Conservation (phyloP, 1,140 invertebrate genomes). For the Mesaphorura yosii region DNA sequence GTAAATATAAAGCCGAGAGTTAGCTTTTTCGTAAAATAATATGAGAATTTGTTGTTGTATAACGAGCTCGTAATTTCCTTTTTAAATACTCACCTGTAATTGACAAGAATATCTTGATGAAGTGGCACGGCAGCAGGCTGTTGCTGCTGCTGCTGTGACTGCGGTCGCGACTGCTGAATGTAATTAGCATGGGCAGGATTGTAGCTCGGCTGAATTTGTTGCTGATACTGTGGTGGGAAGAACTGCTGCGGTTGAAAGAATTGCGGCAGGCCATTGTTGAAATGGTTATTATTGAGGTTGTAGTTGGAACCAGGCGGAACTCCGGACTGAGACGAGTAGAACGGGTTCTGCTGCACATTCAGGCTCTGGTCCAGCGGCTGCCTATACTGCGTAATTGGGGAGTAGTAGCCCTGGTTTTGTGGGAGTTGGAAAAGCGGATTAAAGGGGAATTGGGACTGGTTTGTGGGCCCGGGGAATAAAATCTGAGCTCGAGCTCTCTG, state of each 20-base stretch:
- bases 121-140: constrained; percentile 15
- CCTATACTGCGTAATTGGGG: constrained; percentile 27
- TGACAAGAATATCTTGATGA: constrained; percentile 20
- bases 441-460: neutral
- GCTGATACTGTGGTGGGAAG: constrained; percentile 2
- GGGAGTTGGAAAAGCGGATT: constrained; percentile 1
- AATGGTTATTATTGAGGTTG: constrained; percentile 5
- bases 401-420: constrained; percentile 23
- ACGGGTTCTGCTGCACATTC: constrained; percentile 12
- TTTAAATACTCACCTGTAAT: constrained; percentile 24
- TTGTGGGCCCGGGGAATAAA: neutral
- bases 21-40: neutral
- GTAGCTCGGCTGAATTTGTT: no score
- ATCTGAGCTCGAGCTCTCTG: constrained; percentile 1
- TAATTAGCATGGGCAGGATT: no score
- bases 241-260: no score
- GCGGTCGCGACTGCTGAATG: neutral
- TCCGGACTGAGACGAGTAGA: neutral
- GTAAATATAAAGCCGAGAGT: neutral
- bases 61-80: neutral
- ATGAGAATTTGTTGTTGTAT: neutral
- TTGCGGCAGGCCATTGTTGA: no score
- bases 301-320: constrained; percentile 3
- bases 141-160: constrained; percentile 13
- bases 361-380: constrained; percentile 11